Base-by-base conservation (phyloP, 2,888 invertebrate genomes). In the Xestia sexstrigata region DNA sequence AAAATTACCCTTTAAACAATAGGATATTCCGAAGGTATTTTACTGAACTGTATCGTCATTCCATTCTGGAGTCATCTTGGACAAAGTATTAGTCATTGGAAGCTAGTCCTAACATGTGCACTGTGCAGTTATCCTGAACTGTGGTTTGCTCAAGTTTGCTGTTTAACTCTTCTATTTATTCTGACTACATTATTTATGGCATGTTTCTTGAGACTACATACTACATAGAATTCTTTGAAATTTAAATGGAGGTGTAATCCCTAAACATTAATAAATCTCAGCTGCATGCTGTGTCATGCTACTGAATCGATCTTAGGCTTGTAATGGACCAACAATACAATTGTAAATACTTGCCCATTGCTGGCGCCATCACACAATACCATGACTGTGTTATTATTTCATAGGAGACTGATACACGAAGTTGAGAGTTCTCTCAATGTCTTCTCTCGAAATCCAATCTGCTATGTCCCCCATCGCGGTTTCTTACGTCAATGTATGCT, bases 91-190 rank as follows among this genome's bases (percentile, higher is more conserved):
- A 60, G 20, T 79, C 65, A 80, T 69, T n/a, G 20, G 35, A 45
- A 49, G 11, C 42, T 65, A 15, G 17, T 45, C 23, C 8, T 60
- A 52, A 15, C 74, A 52, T 60, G 20, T 80, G 26, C 23, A 23
- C 45, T 60, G 20, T 80, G 26, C 23, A 23, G 11, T 80, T 74
- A 55, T 79, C 79, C 81, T 79, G 58, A 26, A 75, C 15, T 75
- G 69, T 81, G 65, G 76, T 76, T 79, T 58, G 23, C 1, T 42
- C 15, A n/a, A 42, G 15, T 63, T 45, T 68, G 52, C 52, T 60
- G 47, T 49, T 63, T 60, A 17, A 47, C 2, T 72, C 6, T 45
- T 35, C 26, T 39, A 23, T n/a, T 47, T n/a, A 9, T 11, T 63
- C 49, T 42, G 5, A 15, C 8, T 47, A 63, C n/a, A 65, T 47